Evolutionary conservation across 2,797 vertebrate species (phyloP).

Genomic region (Acestrorhynchus altus): DNA sequence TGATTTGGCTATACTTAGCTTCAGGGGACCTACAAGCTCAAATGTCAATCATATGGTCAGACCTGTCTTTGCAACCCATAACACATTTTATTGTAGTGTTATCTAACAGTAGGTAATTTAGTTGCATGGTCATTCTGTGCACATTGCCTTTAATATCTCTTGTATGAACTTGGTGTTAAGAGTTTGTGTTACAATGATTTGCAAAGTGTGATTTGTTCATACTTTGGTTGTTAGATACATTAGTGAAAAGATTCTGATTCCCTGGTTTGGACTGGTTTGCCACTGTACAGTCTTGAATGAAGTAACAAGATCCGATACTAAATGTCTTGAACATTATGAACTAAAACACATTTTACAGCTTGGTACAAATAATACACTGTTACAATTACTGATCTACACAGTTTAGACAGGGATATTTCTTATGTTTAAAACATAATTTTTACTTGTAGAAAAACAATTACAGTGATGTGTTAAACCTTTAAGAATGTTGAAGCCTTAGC

Average conservation of each 20-base stretch:
- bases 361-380: too few species aligned
- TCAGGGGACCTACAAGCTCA: slow-evolving; percentile 36
- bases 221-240: too few species aligned
- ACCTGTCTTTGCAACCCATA: not conserved
- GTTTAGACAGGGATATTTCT: not conserved
- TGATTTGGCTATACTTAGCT: slow-evolving; percentile 49
- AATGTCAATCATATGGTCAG: slow-evolving; percentile 32
- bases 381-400: too few species aligned
- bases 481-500: not conserved
- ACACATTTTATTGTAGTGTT: not conserved
- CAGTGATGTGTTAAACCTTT: not conserved
- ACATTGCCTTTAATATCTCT: too few species aligned
- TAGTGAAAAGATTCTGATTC: too few species aligned
- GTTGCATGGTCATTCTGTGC: too few species aligned
- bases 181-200: too few species aligned
- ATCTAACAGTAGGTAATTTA: too few species aligned
- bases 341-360: too few species aligned
- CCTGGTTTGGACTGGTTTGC: not conserved
- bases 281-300: not conserved
- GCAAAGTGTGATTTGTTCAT: too few species aligned
- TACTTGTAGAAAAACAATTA: too few species aligned
- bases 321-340: not conserved
- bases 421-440: not conserved
- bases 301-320: not conserved
- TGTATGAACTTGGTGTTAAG: too few species aligned